A percentile compares a stretch with the other conserved stretches of the same genome.
Evolutionary conservation across 2,113 vertebrate genomes (phyloP).

Genomic region (Pleuronectes platessa): DNA sequence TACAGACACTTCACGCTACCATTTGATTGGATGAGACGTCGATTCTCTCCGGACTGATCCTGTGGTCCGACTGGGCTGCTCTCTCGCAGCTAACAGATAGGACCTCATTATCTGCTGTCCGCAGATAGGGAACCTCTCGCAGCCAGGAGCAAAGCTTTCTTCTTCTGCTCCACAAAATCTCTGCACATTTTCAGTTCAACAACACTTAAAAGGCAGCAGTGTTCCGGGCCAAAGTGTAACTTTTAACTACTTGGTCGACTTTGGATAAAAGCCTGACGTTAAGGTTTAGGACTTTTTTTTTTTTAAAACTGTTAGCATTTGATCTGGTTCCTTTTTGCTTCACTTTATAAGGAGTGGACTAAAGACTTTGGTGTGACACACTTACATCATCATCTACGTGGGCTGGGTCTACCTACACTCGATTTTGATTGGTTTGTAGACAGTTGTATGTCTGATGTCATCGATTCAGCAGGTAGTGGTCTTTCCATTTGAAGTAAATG

Average conservation of each 20-base stretch:
- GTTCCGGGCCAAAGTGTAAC: slow-evolving; percentile 43
- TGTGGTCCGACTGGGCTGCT: slow-evolving; percentile 45
- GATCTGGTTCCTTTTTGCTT: background rate
- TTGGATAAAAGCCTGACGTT: background rate
- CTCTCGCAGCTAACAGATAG: slow-evolving; percentile 62
- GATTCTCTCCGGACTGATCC: slow-evolving; percentile 41
- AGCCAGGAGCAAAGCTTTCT: slow-evolving; percentile 51
- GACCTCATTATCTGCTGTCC: slow-evolving; percentile 72
- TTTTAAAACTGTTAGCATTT: background rate
- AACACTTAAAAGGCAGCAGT: slow-evolving; percentile 18
- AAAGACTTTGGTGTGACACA: too few species aligned
- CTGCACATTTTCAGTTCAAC: slow-evolving; percentile 38
- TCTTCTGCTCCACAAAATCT: slow-evolving; percentile 22
- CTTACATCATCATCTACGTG: too few species aligned
- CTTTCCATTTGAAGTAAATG: too few species aligned
- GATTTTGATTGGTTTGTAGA: too few species aligned
- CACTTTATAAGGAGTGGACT: too few species aligned
- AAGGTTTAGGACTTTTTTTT: background rate
- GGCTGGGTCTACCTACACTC: too few species aligned
- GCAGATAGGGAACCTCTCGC: slow-evolving; percentile 60
- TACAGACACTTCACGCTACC: slow-evolving; percentile 36
- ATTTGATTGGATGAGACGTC: slow-evolving; percentile 55
- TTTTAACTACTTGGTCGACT: slow-evolving; percentile 42
- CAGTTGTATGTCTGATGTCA: too few species aligned
- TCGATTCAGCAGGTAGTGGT: too few species aligned